Evolutionary conservation across 2,888 invertebrate species (phyloP), one percentile per base, ranked within the genome.

Genomic region (Leptinotarsa haldemani): DNA sequence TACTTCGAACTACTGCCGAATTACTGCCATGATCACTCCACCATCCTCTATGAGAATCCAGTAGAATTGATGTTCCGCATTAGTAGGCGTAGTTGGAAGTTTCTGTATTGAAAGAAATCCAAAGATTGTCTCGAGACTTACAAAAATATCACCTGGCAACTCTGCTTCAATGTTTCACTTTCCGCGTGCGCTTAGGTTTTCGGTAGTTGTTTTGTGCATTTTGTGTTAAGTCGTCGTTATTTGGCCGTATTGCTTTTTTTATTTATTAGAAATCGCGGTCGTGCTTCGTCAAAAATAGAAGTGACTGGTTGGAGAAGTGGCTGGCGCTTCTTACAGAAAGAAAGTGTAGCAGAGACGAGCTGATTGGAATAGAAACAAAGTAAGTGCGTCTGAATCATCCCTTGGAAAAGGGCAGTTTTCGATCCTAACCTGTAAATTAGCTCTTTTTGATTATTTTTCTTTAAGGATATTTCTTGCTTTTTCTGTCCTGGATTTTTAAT

Each of bases 251-350:
- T 18, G 30, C 25, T 40, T 58, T 61, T 61, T 61, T 61, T 40
- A 61, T 61, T 61, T 61, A 61, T 61, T 61, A 61, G 40, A 61
- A 61, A 61, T 61, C 61, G 58, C 25, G 58, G 15, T 58, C 25
- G 25, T 40, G 40, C 30, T 61, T 61, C 30, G 40, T 30, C 61
- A 30, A 61, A 61, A 61, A 61, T 61, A 61, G 61, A 61, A 61
- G 61, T 61, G 61, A 61, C 61, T 61, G 30, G 40, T 30, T 30
- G 40, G 9, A 61, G 61, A n/a, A 61, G 61, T 61, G 61, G 40
- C 61, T 61, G 61, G 61, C 61, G 61, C 40, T 61, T 61, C 4
- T 40, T 25, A 40, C n/a, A 61, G 40, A 61, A 20, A 61, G 61
- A 61, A 30, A 61, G 25, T 30, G 61, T 5, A 4, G 15, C n/a